phyloP scores from a whole-genome alignment of 1,140 invertebrate species.

The Nephila pilipes region DNA sequence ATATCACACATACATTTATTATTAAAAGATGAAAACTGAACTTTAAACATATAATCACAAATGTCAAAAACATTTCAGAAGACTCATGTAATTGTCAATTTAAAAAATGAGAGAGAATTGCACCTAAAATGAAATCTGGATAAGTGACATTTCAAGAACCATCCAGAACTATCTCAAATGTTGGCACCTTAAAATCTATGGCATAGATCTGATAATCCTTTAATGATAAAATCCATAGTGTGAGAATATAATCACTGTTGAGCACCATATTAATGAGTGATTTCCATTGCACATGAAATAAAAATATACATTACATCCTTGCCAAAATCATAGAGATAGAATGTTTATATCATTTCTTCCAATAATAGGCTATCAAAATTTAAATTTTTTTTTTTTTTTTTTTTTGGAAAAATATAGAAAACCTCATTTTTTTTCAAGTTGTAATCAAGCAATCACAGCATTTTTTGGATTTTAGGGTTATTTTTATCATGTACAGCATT shows the following conservation, averaged over 20 bases:
- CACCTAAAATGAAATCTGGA: neutral
- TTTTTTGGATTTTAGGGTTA: slow-evolving; percentile 34
- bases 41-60: no score
- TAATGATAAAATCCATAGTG: slow-evolving; percentile 69
- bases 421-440: neutral
- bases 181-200: slow-evolving; percentile 76
- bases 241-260: slow-evolving; percentile 64
- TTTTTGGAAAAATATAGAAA: slow-evolving; percentile 42
- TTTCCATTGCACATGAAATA: slow-evolving; percentile 6
- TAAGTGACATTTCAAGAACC: neutral
- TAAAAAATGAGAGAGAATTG: slow-evolving; percentile 24
- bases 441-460: slow-evolving; percentile 64
- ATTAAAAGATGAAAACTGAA: no score
- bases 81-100: neutral
- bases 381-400: neutral
- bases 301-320: slow-evolving; percentile 41
- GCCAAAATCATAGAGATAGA: slow-evolving; percentile 18
- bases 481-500: slow-evolving; percentile 28
- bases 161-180: slow-evolving; percentile 57
- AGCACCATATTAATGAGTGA: slow-evolving; percentile 68
- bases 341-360: slow-evolving; percentile 8
- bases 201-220: slow-evolving; percentile 60
- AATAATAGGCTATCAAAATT: neutral
- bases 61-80: neutral
- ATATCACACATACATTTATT: no score